A percentile compares a stretch with the other conserved stretches of the same genome.
Conservation (phyloP, 2,797 vertebrate genomes). For the Paedocypris micromegethes region DNA sequence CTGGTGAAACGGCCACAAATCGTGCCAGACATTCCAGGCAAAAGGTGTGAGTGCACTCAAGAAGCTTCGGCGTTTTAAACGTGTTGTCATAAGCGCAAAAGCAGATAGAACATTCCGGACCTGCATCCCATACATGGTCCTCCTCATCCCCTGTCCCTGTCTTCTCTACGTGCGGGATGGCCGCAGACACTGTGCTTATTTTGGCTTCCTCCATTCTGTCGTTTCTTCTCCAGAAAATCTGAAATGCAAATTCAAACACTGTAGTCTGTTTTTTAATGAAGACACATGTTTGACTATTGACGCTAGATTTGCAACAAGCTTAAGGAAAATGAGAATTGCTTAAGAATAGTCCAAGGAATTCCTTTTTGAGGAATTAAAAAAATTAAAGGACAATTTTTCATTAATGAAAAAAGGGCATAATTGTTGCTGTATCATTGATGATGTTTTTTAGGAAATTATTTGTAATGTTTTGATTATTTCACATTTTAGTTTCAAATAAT, state of each 20-base stretch:
- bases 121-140: constrained; percentile 55
- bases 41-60: constrained; percentile 75
- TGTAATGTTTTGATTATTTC: too few species aligned
- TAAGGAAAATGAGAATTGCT: too few species aligned
- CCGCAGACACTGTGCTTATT: neutral
- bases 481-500: too few species aligned
- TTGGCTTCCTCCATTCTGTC: constrained; percentile 34
- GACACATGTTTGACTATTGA: too few species aligned
- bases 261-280: too few species aligned
- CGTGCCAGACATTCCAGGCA: constrained; percentile 79
- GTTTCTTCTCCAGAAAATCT: constrained; percentile 9
- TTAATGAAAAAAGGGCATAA: too few species aligned
- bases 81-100: constrained; percentile 76
- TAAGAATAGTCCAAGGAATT: too few species aligned
- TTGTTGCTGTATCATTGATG: too few species aligned
- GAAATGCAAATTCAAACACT: neutral
- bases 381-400: too few species aligned
- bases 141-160: constrained; percentile 25
- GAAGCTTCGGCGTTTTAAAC: constrained; percentile 78
- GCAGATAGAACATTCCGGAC: constrained; percentile 77
- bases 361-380: too few species aligned
- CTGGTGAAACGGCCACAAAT: constrained; percentile 60
- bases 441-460: too few species aligned
- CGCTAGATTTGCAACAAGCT: too few species aligned
- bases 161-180: neutral